Evolutionary conservation across 2,113 vertebrate species (phyloP).

Genomic region (Esox niger): DNA sequence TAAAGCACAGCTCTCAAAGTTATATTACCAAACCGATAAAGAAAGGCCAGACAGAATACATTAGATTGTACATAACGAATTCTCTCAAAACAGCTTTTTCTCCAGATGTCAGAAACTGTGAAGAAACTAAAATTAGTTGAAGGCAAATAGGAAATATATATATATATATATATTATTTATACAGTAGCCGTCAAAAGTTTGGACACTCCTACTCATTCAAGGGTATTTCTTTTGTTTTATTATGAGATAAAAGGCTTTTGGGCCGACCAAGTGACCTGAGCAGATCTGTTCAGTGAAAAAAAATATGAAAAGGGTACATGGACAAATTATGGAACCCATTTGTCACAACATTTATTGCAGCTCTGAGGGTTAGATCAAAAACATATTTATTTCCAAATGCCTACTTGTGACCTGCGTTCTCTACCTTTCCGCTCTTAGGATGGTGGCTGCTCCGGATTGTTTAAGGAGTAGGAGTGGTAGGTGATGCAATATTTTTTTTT

Average conservation of each 20-base stretch:
- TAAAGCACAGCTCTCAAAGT: slow-evolving; percentile 75
- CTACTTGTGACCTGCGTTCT: too few species aligned
- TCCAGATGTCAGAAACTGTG: background rate
- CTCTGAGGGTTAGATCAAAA: slow-evolving; percentile 14
- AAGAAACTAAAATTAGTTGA: background rate
- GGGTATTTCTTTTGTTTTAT: too few species aligned
- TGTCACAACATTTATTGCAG: slow-evolving; percentile 35
- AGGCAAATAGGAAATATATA: slow-evolving; percentile 1
- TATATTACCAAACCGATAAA: slow-evolving; percentile 56
- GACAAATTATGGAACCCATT: slow-evolving; percentile 40
- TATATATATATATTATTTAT: slow-evolving; percentile 27
- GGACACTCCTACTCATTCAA: too few species aligned
- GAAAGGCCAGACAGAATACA: slow-evolving; percentile 60
- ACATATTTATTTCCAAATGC: slow-evolving; percentile 3
- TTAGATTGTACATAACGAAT: slow-evolving; percentile 37
- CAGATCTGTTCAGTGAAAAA: background rate
- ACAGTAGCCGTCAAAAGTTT: too few species aligned
- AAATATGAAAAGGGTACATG: slow-evolving; percentile 36
- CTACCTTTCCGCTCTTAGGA: too few species aligned
- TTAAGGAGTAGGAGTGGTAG: too few species aligned
- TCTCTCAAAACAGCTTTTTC: slow-evolving; percentile 12
- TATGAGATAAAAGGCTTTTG: background rate
- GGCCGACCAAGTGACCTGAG: background rate
- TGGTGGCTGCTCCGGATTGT: too few species aligned
- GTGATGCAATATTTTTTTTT: too few species aligned